These are phyloP conservation scores for Halictus rubicundus DNA, from an alignment of 1,140 invertebrate genomes.

Conservation along the genomic window DNA sequence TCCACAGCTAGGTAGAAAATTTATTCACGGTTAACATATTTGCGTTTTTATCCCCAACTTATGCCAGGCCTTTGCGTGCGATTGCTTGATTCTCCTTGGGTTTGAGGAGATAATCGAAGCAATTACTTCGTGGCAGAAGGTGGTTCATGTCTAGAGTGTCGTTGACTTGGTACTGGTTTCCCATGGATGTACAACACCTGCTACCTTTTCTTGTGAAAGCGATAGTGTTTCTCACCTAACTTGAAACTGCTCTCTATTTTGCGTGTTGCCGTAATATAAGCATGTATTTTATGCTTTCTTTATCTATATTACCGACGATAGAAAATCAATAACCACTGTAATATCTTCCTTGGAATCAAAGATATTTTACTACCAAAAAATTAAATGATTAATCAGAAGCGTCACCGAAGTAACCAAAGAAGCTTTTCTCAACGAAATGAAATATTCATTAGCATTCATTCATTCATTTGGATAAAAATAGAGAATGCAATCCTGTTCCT, in stretches of 20 bases:
- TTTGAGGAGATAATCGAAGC: slow-evolving; percentile 48
- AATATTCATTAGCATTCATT: too few species aligned
- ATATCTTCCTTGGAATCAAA: too few species aligned
- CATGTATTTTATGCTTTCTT: too few species aligned
- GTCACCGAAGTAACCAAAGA: too few species aligned
- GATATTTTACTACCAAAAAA: too few species aligned
- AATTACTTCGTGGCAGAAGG: slow-evolving; percentile 37
- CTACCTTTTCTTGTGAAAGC: slow-evolving; percentile 3
- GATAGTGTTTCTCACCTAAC: not conserved
- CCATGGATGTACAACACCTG: slow-evolving; percentile 29
- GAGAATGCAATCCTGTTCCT: too few species aligned
- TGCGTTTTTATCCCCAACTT: slow-evolving; percentile 31
- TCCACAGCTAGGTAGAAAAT: not conserved
- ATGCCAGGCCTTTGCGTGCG: slow-evolving; percentile 48
- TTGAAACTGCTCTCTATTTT: not conserved
- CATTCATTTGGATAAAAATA: too few species aligned
- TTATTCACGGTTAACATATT: slow-evolving; percentile 25
- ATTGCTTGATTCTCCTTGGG: slow-evolving; percentile 33
- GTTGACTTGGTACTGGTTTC: not conserved
- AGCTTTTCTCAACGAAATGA: too few species aligned
- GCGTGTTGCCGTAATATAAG: too few species aligned
- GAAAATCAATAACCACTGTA: too few species aligned
- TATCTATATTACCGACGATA: too few species aligned
- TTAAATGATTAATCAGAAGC: too few species aligned
- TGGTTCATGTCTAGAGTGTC: slow-evolving; percentile 36